Percentiles rank a stretch among this genome's conserved stretches.
phyloP scores from a whole-genome alignment of 2,113 vertebrate species.

The Electrona antarctica region DNA sequence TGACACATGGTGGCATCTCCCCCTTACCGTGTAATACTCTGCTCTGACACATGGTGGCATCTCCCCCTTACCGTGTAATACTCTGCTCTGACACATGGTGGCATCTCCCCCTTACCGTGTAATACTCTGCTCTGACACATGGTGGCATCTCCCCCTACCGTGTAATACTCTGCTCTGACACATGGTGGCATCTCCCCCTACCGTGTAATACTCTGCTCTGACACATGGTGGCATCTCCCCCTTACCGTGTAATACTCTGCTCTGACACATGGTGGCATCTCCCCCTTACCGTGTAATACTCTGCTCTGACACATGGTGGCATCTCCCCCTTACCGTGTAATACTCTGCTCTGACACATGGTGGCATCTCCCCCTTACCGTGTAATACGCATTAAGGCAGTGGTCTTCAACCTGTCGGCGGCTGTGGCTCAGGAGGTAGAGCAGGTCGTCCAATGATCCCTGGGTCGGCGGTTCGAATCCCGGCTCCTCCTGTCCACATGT shows the following conservation, averaged over 20 bases:
- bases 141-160: conserved; percentile 20
- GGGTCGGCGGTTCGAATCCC: too few relatives aligned
- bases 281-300: conserved; percentile 10
- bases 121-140: conserved; percentile 16
- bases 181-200: conserved; percentile 16
- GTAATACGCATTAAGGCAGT: too few relatives aligned
- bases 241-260: conserved; percentile 17
- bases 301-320: conserved; percentile 17
- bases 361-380: conserved; percentile 18
- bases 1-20: conserved; percentile 20
- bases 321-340: conserved; percentile 15
- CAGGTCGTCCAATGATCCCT: too few relatives aligned
- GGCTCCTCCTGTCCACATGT: too few relatives aligned
- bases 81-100: conserved; percentile 14
- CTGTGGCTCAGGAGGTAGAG: too few relatives aligned
- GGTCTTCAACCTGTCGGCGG: too few relatives aligned
- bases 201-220: conserved; percentile 18
- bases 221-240: conserved; percentile 20
- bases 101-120: conserved; percentile 21
- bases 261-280: conserved; percentile 20
- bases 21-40: conserved; percentile 12
- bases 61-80: conserved; percentile 5
- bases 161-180: conserved; percentile 17
- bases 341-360: conserved; percentile 16
- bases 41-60: conserved; percentile 22